These are phyloP conservation scores for Anastrepha ludens DNA, from an alignment of 1,140 invertebrate genomes.

Conservation along the genomic window DNA sequence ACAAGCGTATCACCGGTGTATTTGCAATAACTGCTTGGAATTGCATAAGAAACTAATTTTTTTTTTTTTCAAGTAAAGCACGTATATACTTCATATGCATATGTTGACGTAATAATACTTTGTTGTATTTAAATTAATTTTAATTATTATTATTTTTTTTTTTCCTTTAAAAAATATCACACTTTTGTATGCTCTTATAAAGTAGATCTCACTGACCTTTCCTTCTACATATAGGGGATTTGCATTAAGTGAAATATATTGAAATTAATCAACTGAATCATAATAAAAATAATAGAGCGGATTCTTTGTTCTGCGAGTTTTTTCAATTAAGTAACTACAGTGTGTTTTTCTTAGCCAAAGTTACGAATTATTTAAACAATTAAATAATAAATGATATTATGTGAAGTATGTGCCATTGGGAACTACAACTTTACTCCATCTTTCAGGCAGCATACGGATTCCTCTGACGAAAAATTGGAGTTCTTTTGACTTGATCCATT, in stretches of 20 bases:
- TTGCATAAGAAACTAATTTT: conserved; percentile 15
- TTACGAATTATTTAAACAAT: no score
- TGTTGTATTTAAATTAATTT: background rate
- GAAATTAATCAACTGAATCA: background rate
- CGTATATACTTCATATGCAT: background rate
- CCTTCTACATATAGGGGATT: background rate
- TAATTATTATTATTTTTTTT: background rate
- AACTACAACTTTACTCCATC: no score
- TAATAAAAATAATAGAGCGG: background rate
- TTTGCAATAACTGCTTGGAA: conserved; percentile 14
- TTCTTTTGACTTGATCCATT: no score
- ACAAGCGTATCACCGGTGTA: background rate
- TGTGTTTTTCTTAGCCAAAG: no score
- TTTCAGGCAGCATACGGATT: no score
- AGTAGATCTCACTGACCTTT: background rate
- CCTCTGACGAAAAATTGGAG: no score
- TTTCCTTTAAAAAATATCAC: background rate
- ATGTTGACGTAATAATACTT: background rate
- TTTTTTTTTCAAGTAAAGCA: background rate
- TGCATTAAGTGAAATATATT: background rate
- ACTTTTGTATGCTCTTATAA: background rate
- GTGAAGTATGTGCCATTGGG: no score
- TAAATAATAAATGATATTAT: no score
- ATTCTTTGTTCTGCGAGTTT: background rate
- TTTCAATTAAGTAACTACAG: background rate